Base-by-base conservation (phyloP, 2,113 vertebrate genomes). In the Oenanthe melanoleuca region DNA sequence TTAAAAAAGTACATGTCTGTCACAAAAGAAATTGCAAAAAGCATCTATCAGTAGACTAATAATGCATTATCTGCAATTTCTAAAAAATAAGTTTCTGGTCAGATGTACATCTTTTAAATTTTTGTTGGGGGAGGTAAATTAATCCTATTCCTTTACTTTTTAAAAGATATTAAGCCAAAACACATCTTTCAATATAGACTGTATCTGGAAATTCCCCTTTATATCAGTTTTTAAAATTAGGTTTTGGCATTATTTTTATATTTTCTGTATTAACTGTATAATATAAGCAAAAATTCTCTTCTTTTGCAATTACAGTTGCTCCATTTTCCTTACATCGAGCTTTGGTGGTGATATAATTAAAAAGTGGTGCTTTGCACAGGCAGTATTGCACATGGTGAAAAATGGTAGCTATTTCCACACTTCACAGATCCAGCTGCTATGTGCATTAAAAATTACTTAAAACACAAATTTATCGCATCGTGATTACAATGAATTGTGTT, bases 361-460 rank as follows among this genome's bases (percentile, higher is more conserved):
- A 97, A 92, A 92, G 60, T 92, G 85, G 75, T 91, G 94, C 89
- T 84, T 95, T 95, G 91, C 93, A 87, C 91, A 70, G 82, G 83
- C 97, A 95, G 77, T 90, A 95, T 86, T 95, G 85, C 89, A 94
- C 95, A 72, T 93, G 77, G 96, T 98, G 97, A 97, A 98, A 98
- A 98, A 98, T 95, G 96, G 94, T 89, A 96, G 97, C 96, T 97
- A 97, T 98, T 98, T 98, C 96, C 97, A 98, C 98, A 98, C 97
- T 97, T 96, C 97, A 97, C 93, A 97, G 97, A 94, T 91, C 96
- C 97, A 97, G 97, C 96, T 96, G 96, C 97, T 98, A 44, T 79
- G 86, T 97, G 94, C 97, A 97, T 97, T 98, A 98, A 98, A 97
- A 98, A 98, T 98, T 97, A 98, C 97, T 98, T 97, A 98, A 97